Conservation (phyloP, 2,797 vertebrate genomes). For the Tympanoctomys barrerae region DNA sequence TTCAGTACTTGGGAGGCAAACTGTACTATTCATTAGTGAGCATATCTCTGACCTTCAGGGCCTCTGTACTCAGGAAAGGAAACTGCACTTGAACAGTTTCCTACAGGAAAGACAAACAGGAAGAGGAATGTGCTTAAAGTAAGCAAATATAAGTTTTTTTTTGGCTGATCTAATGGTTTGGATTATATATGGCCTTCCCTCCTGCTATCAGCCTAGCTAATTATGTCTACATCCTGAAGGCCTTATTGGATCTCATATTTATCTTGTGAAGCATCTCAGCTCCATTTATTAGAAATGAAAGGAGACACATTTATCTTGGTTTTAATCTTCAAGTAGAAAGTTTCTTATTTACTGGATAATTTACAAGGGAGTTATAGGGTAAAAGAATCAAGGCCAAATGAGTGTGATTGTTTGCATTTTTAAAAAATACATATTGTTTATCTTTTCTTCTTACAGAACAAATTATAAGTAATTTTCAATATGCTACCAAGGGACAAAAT, state of each 20-base stretch:
- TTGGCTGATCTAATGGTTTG: conserved; percentile 39
- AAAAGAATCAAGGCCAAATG: conserved; percentile 5
- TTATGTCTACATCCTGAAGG: conserved; percentile 61
- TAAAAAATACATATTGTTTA: not conserved
- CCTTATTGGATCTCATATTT: conserved; percentile 59
- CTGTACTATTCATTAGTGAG: not conserved
- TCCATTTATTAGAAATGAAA: conserved; percentile 66
- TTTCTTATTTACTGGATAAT: conserved; percentile 37
- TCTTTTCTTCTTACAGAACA: conserved; percentile 37
- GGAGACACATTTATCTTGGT: conserved; percentile 60
- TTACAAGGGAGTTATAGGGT: not conserved
- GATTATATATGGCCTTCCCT: conserved; percentile 37
- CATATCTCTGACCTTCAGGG: not conserved
- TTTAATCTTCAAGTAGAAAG: conserved; percentile 47
- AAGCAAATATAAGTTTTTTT: conserved; percentile 65
- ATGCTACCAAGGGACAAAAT: not conserved
- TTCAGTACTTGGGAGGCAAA: not conserved
- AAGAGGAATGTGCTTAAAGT: conserved; percentile 60
- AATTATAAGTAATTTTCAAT: not conserved
- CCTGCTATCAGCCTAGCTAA: conserved; percentile 56
- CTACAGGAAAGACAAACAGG: conserved; percentile 59
- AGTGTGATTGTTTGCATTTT: not conserved
- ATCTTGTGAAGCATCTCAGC: conserved; percentile 53
- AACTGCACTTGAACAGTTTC: conserved; percentile 46
- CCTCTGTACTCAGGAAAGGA: not conserved